Evolutionary conservation across 2,888 invertebrate genomes (phyloP).

Genomic region (Parnassius glacialis): DNA sequence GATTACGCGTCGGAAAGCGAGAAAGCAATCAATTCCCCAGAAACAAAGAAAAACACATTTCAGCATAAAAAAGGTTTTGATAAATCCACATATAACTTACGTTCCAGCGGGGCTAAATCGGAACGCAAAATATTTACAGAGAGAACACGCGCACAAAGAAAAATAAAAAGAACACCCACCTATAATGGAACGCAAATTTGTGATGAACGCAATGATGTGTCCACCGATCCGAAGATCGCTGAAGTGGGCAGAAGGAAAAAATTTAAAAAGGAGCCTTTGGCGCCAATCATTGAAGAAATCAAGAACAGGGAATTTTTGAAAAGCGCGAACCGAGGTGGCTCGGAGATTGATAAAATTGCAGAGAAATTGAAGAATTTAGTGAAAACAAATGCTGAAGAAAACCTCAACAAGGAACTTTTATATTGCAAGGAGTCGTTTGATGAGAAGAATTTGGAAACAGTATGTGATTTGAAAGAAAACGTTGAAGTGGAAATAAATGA

Average conservation of each 20-base stretch:
- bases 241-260: slow-evolving; percentile 38
- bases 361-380: slow-evolving; percentile 68
- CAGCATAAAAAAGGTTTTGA: slow-evolving; percentile 48
- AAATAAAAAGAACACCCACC: slow-evolving; percentile 31
- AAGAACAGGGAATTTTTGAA: slow-evolving; percentile 59
- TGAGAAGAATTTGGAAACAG: slow-evolving; percentile 37
- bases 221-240: slow-evolving; percentile 28
- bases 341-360: slow-evolving; percentile 72
- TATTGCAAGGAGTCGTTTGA: slow-evolving; percentile 65
- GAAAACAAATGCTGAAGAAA: slow-evolving; percentile 48
- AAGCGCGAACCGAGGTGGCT: slow-evolving; percentile 44
- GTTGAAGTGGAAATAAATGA: slow-evolving; percentile 27
- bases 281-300: slow-evolving; percentile 69
- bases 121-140: slow-evolving; percentile 58
- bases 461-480: slow-evolving; percentile 28
- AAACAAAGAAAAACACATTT: slow-evolving; percentile 38
- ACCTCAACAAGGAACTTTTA: slow-evolving; percentile 56
- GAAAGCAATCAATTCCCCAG: slow-evolving; percentile 46
- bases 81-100: slow-evolving; percentile 58
- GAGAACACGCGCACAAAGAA: slow-evolving; percentile 45
- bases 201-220: slow-evolving; percentile 26
- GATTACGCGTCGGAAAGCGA: slow-evolving; percentile 71
- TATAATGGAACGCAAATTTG: slow-evolving; percentile 33
- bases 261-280: slow-evolving; percentile 52
- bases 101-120: slow-evolving; percentile 60